phyloP scores from a whole-genome alignment of 1,140 invertebrate species.

The Lethocerus indicus region DNA sequence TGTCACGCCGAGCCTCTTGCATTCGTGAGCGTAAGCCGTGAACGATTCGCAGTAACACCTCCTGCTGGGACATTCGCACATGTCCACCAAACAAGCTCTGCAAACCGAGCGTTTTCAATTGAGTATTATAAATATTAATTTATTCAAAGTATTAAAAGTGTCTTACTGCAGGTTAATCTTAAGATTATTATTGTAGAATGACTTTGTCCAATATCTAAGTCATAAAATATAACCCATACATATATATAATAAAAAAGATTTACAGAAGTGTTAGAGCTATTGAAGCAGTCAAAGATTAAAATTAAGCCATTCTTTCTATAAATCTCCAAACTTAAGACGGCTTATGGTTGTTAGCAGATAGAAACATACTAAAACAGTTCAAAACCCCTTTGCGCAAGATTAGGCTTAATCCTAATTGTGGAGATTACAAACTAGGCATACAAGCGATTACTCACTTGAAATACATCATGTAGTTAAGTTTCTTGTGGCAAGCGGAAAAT shows the following conservation, averaged over 20 bases:
- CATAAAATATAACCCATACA: too few relatives aligned
- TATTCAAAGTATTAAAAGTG: not conserved
- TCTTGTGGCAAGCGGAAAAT: conserved; percentile 50
- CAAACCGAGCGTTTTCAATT: too few relatives aligned
- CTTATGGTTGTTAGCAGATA: too few relatives aligned
- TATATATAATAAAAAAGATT: not conserved
- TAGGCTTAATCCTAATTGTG: too few relatives aligned
- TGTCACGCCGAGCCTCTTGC: conserved; percentile 52
- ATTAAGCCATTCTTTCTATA: not conserved
- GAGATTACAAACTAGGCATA: not conserved
- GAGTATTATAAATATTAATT: not conserved
- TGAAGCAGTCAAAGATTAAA: not conserved
- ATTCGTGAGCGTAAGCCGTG: conserved; percentile 73
- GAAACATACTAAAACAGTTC: too few relatives aligned
- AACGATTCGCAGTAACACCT: conserved; percentile 79
- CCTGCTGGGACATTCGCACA: conserved; percentile 70
- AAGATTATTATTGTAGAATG: not conserved
- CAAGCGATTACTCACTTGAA: conserved; percentile 33
- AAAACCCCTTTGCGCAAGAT: too few relatives aligned
- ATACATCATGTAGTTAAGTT: conserved; percentile 59
- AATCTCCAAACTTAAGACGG: too few relatives aligned
- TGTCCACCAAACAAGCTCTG: conserved; percentile 70
- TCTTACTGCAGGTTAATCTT: not conserved
- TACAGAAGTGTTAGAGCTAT: not conserved
- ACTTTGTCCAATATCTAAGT: not conserved